phyloP scores from a whole-genome alignment of 2,113 vertebrate species.

The Hippoglossus stenolepis region DNA sequence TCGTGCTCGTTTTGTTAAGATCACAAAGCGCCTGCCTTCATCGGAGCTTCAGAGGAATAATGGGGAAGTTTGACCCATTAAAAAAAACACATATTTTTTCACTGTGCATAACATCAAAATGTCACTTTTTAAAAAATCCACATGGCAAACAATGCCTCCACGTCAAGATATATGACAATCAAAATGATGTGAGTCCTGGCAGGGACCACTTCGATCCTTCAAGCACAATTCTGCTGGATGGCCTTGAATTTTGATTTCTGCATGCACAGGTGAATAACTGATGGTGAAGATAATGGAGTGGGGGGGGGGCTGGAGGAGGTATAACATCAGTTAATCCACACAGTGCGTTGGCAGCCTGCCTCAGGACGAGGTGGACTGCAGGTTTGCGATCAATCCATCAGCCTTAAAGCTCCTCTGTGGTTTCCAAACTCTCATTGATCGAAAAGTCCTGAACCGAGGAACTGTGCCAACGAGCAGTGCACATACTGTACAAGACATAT shows the following conservation, averaged over 20 bases:
- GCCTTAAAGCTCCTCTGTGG: slow-evolving; percentile 21
- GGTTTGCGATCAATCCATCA: slow-evolving; percentile 34
- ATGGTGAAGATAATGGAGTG: slow-evolving; percentile 31
- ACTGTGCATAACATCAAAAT: slow-evolving; percentile 49
- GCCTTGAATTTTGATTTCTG: slow-evolving; percentile 25
- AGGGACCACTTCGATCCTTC: slow-evolving; percentile 5
- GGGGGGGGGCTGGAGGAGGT: too few relatives aligned
- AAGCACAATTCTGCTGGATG: slow-evolving; percentile 16
- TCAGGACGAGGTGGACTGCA: slow-evolving; percentile 3
- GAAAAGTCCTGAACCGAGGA: slow-evolving; percentile 23
- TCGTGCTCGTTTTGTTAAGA: slow-evolving; percentile 42
- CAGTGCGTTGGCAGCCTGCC: neutral
- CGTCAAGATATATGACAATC: slow-evolving; percentile 51
- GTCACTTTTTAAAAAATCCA: slow-evolving; percentile 35
- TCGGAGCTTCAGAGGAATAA: slow-evolving; percentile 22
- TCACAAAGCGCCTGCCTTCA: slow-evolving; percentile 33
- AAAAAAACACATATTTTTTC: slow-evolving; percentile 38
- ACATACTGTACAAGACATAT: slow-evolving; percentile 44
- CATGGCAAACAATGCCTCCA: slow-evolving; percentile 57
- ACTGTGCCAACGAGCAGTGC: slow-evolving; percentile 33
- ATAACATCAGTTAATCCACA: slow-evolving; percentile 51
- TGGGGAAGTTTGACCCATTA: slow-evolving; percentile 8
- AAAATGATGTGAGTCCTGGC: slow-evolving; percentile 21
- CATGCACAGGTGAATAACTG: slow-evolving; percentile 52
- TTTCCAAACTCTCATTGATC: slow-evolving; percentile 10